Evolutionary conservation across 2,888 invertebrate species (phyloP).

Genomic region (Ormyrus labotus): DNA sequence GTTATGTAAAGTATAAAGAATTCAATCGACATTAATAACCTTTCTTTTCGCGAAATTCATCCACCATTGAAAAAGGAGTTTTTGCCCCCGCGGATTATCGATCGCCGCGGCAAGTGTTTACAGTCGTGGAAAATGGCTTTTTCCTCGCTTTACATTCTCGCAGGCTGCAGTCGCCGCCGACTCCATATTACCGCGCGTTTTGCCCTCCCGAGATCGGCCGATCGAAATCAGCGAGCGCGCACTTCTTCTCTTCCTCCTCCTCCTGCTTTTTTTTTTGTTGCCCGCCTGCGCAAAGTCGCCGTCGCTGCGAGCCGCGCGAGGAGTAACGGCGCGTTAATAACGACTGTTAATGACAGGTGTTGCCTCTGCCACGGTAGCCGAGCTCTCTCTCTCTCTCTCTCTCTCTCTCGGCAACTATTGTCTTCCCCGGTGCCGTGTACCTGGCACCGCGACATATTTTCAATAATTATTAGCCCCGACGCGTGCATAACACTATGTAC

Average conservation of each 20-base stretch:
- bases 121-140: too few species aligned
- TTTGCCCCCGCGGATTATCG: too few species aligned
- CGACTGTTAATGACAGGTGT: constrained; percentile 71
- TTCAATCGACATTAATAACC: too few species aligned
- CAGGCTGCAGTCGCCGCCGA: neutral
- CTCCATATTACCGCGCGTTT: constrained; percentile 22
- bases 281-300: constrained; percentile 13
- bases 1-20: too few species aligned
- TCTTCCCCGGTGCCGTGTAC: constrained; percentile 62
- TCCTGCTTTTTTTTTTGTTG: constrained; percentile 38
- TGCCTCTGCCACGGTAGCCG: constrained; percentile 55
- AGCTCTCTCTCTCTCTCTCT: constrained; percentile 1
- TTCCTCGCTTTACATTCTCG: constrained; percentile 26
- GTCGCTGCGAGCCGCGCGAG: constrained; percentile 31
- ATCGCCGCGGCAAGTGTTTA: too few species aligned
- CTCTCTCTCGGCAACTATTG: constrained; percentile 62
- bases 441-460: constrained; percentile 68
- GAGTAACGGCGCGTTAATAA: constrained; percentile 71
- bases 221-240: constrained; percentile 30
- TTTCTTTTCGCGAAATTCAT: too few species aligned
- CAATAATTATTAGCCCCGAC: constrained; percentile 63
- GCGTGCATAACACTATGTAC: neutral
- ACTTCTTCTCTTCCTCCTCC: constrained; percentile 45
- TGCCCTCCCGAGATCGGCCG: constrained; percentile 9
- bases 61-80: too few species aligned